A percentile compares a stretch with the other conserved stretches of the same genome.
These are phyloP conservation scores for Novumbra hubbsi DNA, from an alignment of 2,797 vertebrate genomes.

Conservation along the genomic window DNA sequence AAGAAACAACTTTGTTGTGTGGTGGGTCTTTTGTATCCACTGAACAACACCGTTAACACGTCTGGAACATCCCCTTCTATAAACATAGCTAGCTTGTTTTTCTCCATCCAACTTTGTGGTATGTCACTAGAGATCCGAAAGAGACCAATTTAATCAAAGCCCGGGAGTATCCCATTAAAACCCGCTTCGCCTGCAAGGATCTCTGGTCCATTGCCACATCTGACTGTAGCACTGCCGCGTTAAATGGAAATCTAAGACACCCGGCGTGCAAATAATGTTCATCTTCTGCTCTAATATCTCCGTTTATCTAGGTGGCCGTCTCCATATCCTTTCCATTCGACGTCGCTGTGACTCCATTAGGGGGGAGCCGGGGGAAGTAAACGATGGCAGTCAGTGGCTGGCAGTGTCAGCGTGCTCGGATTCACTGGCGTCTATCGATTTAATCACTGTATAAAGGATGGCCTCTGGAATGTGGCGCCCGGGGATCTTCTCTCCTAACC, in stretches of 20 bases:
- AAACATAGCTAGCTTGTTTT: too few relatives aligned
- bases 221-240: constrained; percentile 50
- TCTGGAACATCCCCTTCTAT: too few relatives aligned
- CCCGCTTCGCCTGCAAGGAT: constrained; percentile 23
- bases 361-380: constrained; percentile 64
- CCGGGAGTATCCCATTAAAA: constrained; percentile 27
- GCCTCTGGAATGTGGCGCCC: constrained; percentile 47
- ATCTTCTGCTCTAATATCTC: constrained; percentile 60
- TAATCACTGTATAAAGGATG: constrained; percentile 65
- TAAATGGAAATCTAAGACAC: constrained; percentile 63
- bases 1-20: too few relatives aligned
- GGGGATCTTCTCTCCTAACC: constrained; percentile 51
- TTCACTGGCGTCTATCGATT: constrained; percentile 67
- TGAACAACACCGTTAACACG: too few relatives aligned
- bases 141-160: constrained; percentile 60
- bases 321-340: constrained; percentile 56
- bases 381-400: constrained; percentile 61
- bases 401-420: constrained; percentile 58
- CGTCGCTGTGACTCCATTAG: constrained; percentile 71
- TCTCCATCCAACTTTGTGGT: too few relatives aligned
- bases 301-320: constrained; percentile 59
- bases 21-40: too few relatives aligned
- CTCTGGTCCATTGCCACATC: constrained; percentile 43
- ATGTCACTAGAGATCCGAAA: too few relatives aligned
- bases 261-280: constrained; percentile 56